Evolutionary conservation across 1,140 invertebrate genomes (phyloP).

Genomic region (Platorchestia sp.): DNA sequence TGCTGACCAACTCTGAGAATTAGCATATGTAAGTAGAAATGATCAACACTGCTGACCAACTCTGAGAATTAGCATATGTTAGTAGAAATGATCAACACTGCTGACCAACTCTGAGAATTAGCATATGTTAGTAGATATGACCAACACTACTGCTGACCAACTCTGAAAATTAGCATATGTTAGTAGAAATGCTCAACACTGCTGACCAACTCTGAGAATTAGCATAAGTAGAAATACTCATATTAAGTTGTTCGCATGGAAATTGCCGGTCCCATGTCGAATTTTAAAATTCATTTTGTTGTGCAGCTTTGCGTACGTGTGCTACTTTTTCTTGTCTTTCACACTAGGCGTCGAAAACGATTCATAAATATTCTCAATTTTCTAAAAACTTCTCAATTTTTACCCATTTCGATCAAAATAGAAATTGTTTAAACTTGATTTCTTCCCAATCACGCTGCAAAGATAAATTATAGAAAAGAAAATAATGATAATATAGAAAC

Average conservation of each 20-base stretch:
- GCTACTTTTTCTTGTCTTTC: no score
- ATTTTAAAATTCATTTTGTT: no score
- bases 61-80: not conserved
- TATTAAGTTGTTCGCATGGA: not conserved
- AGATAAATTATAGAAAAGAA: no score
- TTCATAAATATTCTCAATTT: not conserved
- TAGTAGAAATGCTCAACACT: not conserved
- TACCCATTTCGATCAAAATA: not conserved
- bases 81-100: not conserved
- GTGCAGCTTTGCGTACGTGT: no score
- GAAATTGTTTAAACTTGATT: not conserved
- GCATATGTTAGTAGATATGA: no score
- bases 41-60: not conserved
- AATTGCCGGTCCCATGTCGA: not conserved
- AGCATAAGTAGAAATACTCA: not conserved
- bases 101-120: not conserved
- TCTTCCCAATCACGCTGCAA: no score
- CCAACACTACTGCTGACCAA: not conserved
- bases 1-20: not conserved
- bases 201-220: not conserved
- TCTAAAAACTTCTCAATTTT: not conserved
- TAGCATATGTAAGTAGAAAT: not conserved
- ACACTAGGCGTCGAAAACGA: not conserved
- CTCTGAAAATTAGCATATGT: not conserved
- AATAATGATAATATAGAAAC: no score